phyloP scores from a whole-genome alignment of 2,888 invertebrate species.

The Rotaria socialis region DNA sequence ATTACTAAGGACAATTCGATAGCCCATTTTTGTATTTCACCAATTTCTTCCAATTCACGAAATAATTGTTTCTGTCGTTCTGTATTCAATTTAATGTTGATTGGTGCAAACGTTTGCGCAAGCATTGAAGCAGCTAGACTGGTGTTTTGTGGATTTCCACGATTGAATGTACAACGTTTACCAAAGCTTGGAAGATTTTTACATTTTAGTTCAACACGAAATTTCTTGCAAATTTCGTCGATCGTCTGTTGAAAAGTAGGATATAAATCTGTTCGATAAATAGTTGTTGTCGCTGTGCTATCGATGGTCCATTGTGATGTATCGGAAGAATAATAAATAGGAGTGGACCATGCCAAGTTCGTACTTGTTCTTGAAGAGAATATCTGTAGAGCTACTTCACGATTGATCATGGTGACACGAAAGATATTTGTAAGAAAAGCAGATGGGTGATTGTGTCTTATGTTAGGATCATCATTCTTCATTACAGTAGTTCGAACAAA shows the following conservation, averaged over 20 bases:
- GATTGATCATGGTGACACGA: background rate
- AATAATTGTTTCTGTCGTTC: slow-evolving; percentile 9
- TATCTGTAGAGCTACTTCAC: background rate
- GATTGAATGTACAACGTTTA: background rate
- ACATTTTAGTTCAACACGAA: background rate
- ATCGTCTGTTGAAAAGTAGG: background rate
- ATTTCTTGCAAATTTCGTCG: background rate
- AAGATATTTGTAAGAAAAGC: background rate
- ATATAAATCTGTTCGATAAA: slow-evolving; percentile 6
- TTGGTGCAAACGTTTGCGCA: background rate
- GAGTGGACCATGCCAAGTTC: too few species aligned
- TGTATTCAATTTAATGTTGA: background rate
- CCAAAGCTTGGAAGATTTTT: background rate
- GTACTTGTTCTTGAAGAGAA: background rate
- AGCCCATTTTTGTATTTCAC: slow-evolving; percentile 1
- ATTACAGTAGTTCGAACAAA: background rate
- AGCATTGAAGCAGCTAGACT: slow-evolving; percentile 23
- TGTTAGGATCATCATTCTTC: background rate
- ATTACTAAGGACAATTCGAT: background rate
- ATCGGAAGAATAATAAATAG: too few species aligned
- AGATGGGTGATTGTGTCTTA: background rate
- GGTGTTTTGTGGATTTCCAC: background rate
- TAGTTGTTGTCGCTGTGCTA: background rate
- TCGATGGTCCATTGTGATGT: background rate
- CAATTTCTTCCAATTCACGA: slow-evolving; percentile 4